These are phyloP conservation scores for Brachionus sp. DNA, from an alignment of 1,140 invertebrate genomes.

Conservation along the genomic window DNA sequence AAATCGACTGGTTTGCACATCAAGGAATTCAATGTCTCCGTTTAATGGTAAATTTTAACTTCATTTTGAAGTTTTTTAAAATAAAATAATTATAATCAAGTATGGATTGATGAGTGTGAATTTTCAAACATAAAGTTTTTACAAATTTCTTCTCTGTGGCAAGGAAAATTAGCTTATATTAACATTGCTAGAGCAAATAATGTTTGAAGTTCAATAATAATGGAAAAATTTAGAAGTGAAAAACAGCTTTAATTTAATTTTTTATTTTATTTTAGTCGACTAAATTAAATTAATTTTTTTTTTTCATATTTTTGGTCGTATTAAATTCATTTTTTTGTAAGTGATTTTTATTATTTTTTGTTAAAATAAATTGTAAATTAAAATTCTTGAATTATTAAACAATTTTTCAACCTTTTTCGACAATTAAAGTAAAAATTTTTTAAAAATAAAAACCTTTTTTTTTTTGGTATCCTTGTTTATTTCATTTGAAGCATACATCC, in stretches of 20 bases:
- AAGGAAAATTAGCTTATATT: not conserved
- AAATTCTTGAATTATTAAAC: not conserved
- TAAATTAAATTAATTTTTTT: not conserved
- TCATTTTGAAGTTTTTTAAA: not conserved
- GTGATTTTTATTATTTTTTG: not conserved
- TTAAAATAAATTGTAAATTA: not conserved
- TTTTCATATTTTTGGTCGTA: not conserved
- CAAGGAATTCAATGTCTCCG: not conserved
- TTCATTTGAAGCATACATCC: too few relatives aligned
- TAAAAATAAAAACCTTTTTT: not conserved
- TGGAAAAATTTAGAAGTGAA: not conserved
- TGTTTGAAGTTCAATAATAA: not conserved
- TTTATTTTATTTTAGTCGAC: not conserved
- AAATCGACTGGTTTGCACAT: not conserved
- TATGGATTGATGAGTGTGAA: conserved; percentile 14
- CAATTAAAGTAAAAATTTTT: not conserved
- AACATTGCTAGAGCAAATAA: not conserved
- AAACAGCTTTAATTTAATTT: not conserved
- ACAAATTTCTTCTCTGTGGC: conserved; percentile 10
- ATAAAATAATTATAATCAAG: not conserved
- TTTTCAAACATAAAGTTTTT: not conserved
- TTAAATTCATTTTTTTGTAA: not conserved
- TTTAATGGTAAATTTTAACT: conserved; percentile 11
- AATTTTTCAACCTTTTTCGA: not conserved
- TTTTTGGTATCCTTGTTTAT: too few relatives aligned